A percentile compares a stretch with the other conserved stretches of the same genome.
These are phyloP conservation scores for Hypotaenidia philippensis DNA, from an alignment of 2,797 vertebrate species.

Conservation along the genomic window DNA sequence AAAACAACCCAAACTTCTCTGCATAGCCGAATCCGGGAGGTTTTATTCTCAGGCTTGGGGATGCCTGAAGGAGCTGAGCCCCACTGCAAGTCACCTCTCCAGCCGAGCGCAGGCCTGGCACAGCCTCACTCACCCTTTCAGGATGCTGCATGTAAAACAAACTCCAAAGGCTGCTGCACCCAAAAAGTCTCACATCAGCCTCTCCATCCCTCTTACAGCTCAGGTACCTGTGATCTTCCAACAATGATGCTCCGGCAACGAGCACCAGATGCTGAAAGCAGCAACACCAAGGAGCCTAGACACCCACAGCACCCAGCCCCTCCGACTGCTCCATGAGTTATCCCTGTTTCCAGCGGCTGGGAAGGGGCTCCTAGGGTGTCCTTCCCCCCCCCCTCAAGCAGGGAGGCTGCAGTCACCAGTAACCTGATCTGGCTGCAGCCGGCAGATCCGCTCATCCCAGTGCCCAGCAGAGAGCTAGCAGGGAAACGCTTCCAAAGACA, in stretches of 20 bases:
- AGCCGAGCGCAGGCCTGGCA: no score
- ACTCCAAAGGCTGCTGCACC: neutral
- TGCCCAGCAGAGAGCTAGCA: neutral
- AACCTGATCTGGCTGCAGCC: neutral
- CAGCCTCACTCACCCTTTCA: neutral
- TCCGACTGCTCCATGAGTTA: fast-evolving
- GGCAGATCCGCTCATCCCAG: neutral
- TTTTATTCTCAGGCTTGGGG: no score
- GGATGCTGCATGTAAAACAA: neutral
- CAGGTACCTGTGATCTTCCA: neutral
- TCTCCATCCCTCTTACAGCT: no score
- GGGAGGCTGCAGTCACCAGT: neutral
- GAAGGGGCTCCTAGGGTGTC: neutral
- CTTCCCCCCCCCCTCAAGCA: no score
- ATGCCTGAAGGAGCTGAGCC: neutral
- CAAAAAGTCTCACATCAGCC: neutral
- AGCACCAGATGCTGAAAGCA: fast-evolving
- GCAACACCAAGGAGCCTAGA: neutral
- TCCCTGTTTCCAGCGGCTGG: neutral
- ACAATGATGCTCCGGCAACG: fast-evolving
- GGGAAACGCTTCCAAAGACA: neutral
- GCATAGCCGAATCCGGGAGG: no score
- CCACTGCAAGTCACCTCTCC: fast-evolving
- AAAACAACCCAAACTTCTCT: no score
- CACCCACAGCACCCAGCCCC: neutral